Conservation (phyloP, 2,797 vertebrate species). For the Tolypeutes matacus region DNA sequence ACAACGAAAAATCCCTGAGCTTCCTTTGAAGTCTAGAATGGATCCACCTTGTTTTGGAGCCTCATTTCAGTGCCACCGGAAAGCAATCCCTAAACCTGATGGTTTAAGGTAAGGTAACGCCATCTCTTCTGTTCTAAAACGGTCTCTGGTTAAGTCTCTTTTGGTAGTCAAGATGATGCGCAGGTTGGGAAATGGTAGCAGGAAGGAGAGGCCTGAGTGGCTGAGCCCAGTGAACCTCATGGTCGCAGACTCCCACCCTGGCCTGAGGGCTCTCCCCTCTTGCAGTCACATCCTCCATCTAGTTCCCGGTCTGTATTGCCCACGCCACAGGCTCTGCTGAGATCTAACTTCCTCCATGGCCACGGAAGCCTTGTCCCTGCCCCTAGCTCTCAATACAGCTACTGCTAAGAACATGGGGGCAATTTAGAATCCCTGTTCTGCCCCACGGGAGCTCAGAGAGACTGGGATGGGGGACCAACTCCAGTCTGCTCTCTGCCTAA, state of each 20-base stretch:
- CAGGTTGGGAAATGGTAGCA: constrained; percentile 6
- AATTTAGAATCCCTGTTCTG: neutral
- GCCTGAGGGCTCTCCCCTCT: neutral
- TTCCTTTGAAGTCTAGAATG: neutral
- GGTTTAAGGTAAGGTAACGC: neutral
- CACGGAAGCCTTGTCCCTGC: neutral
- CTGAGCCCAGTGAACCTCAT: neutral
- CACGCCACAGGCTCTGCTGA: neutral
- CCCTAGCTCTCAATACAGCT: neutral
- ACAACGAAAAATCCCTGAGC: neutral
- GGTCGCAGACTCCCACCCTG: constrained; percentile 7
- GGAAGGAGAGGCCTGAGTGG: neutral
- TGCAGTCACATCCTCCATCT: neutral
- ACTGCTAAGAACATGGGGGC: neutral
- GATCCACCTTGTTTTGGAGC: constrained; percentile 26
- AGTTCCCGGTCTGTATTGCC: neutral
- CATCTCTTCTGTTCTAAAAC: too few relatives aligned
- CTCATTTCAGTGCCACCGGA: neutral
- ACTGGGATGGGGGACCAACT: neutral
- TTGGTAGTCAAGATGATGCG: constrained; percentile 1
- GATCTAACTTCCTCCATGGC: too few relatives aligned
- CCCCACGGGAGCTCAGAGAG: constrained; percentile 14
- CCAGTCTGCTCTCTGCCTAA: constrained; percentile 9
- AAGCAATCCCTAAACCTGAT: constrained; percentile 38
- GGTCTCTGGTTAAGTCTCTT: neutral